Conservation (phyloP, 2,888 invertebrate genomes). For the Cartodere bifasciata region DNA sequence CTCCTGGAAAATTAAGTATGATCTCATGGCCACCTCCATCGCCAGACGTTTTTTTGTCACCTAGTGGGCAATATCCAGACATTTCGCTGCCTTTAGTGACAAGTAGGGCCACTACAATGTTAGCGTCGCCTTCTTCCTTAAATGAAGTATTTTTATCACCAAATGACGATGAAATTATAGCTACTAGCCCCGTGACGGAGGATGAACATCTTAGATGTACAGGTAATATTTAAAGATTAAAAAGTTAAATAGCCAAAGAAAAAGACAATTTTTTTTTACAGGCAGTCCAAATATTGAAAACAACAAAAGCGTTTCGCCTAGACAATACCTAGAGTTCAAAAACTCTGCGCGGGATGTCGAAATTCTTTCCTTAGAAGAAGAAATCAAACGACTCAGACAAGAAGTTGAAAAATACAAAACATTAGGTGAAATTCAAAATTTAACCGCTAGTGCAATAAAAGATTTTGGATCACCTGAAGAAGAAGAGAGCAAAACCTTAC, state of each 20-base stretch:
- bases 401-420: slow-evolving; percentile 48
- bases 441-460: slow-evolving; percentile 40
- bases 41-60: slow-evolving; percentile 11
- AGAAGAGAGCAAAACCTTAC: slow-evolving; percentile 23
- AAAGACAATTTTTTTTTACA: too few species aligned
- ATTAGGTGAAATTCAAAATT: slow-evolving; percentile 42
- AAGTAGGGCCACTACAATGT: too few species aligned
- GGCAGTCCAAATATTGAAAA: too few species aligned
- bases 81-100: too few species aligned
- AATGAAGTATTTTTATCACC: slow-evolving; percentile 21
- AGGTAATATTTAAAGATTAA: too few species aligned
- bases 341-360: slow-evolving; percentile 30
- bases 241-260: too few species aligned
- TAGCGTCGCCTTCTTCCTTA: too few species aligned
- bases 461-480: slow-evolving; percentile 40
- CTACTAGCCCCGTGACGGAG: slow-evolving; percentile 19
- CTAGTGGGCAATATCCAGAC: too few species aligned
- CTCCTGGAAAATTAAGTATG: slow-evolving; percentile 62
- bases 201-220: slow-evolving; percentile 14
- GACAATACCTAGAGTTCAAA: slow-evolving; percentile 18
- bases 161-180: slow-evolving; percentile 17
- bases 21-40: slow-evolving; percentile 59
- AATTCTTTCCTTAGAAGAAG: slow-evolving; percentile 31
- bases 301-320: too few species aligned
- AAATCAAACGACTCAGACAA: slow-evolving; percentile 41